Conservation (phyloP, 2,113 vertebrate species). For the Amblyopsis rosae region DNA sequence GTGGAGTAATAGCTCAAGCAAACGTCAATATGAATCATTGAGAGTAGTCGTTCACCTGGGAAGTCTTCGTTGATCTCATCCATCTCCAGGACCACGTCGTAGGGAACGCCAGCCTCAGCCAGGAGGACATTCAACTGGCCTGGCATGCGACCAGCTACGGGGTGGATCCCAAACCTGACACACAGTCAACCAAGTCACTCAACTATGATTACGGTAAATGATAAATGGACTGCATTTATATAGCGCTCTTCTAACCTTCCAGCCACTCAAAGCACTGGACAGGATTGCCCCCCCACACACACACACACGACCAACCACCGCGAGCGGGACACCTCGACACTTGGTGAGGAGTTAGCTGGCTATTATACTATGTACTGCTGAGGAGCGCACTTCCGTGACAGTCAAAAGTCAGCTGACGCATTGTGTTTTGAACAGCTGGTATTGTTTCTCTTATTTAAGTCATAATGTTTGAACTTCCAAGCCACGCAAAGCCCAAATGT, state of each 20-base stretch:
- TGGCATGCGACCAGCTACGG: conserved; percentile 94
- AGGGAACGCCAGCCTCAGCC: conserved; percentile 96
- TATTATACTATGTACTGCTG: too few relatives aligned
- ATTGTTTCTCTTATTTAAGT: too few relatives aligned
- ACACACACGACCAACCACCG: neutral
- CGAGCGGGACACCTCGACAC: too few relatives aligned
- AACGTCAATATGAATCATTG: neutral
- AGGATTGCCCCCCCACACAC: neutral
- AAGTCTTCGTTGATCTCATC: conserved; percentile 98
- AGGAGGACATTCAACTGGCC: conserved; percentile 95
- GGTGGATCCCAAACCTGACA: conserved; percentile 78
- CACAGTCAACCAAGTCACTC: conserved; percentile 1
- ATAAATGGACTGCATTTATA: too few relatives aligned
- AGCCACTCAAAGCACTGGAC: too few relatives aligned
- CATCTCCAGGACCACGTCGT: conserved; percentile 97
- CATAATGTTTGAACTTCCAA: too few relatives aligned
- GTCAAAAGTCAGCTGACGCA: too few relatives aligned
- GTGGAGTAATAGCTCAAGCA: neutral
- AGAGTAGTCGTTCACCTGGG: conserved; percentile 75
- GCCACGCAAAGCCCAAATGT: too few relatives aligned
- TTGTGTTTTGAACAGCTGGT: too few relatives aligned
- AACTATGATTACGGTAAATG: conserved; percentile 1
- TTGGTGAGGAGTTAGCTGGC: too few relatives aligned
- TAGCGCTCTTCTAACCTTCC: too few relatives aligned
- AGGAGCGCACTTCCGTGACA: too few relatives aligned